Percentiles rank a stretch among this genome's conserved stretches.
Evolutionary conservation across 1,140 invertebrate genomes (phyloP).

Genomic region (Lithobius niger): DNA sequence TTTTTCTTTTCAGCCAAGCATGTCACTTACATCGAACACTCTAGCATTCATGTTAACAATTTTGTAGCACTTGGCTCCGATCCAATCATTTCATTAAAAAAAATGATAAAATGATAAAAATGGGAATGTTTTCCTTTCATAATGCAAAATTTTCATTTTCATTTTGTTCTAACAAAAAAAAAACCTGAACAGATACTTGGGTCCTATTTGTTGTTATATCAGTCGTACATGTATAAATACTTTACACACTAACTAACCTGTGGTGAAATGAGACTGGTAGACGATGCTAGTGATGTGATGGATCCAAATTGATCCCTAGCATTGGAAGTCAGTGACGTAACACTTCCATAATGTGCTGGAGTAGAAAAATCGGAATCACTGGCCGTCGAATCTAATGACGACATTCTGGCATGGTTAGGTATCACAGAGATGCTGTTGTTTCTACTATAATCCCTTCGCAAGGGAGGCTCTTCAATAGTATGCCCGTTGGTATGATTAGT

Average conservation of each 20-base stretch:
- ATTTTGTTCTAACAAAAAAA: too few relatives aligned
- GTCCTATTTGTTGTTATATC: too few relatives aligned
- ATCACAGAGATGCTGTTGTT: not conserved
- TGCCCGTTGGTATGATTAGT: not conserved
- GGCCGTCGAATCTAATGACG: conserved; percentile 36
- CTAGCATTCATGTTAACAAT: too few relatives aligned
- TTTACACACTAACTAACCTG: conserved; percentile 35
- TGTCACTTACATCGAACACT: too few relatives aligned
- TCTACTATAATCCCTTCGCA: not conserved
- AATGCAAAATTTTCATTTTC: too few relatives aligned
- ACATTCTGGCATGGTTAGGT: conserved; percentile 31
- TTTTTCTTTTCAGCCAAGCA: too few relatives aligned
- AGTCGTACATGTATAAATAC: too few relatives aligned
- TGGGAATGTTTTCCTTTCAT: too few relatives aligned
- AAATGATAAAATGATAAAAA: too few relatives aligned
- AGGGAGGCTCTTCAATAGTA: not conserved
- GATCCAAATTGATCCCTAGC: conserved; percentile 43
- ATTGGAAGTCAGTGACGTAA: conserved; percentile 25
- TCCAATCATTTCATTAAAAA: too few relatives aligned
- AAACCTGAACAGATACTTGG: not conserved
- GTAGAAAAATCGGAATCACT: conserved; percentile 31
- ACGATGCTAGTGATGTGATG: conserved; percentile 45
- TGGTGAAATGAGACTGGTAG: conserved; percentile 47
- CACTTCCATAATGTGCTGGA: conserved; percentile 30
- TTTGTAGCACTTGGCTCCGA: too few relatives aligned